These are phyloP conservation scores for Sebastes trivittatus DNA, from an alignment of 2,797 vertebrate species.

Conservation along the genomic window DNA sequence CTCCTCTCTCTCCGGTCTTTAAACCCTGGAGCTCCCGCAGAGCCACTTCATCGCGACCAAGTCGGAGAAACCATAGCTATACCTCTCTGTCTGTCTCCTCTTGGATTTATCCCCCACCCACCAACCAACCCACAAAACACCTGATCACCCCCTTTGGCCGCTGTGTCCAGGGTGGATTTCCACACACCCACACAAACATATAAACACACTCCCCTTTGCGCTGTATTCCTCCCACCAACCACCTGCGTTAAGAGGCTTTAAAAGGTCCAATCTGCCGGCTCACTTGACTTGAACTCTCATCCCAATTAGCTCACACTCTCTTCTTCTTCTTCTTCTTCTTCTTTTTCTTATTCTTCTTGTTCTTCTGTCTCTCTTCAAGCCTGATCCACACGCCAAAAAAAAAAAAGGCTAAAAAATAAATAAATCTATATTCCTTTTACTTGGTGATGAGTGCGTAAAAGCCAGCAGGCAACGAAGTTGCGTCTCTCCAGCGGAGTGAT, in stretches of 20 bases:
- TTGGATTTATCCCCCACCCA: constrained; percentile 20
- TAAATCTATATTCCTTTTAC: neutral
- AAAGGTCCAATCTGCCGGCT: constrained; percentile 79
- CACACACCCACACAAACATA: constrained; percentile 35
- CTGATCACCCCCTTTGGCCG: constrained; percentile 37
- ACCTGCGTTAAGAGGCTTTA: constrained; percentile 83
- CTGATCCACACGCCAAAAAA: constrained; percentile 1
- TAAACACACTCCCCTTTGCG: constrained; percentile 50
- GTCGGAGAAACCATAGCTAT: constrained; percentile 44
- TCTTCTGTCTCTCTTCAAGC: constrained; percentile 12
- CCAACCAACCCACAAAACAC: constrained; percentile 27
- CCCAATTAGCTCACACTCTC: constrained; percentile 74
- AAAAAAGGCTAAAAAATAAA: neutral
- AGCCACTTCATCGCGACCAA: constrained; percentile 68
- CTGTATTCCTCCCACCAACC: constrained; percentile 71
- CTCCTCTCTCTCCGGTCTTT: constrained; percentile 38
- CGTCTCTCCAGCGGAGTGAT: constrained; percentile 31
- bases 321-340: constrained; percentile 24
- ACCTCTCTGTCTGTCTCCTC: constrained; percentile 16
- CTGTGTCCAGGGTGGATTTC: constrained; percentile 61
- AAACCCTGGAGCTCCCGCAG: constrained; percentile 59
- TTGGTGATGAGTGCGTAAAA: neutral
- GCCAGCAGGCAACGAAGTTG: constrained; percentile 36
- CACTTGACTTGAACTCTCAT: constrained; percentile 83
- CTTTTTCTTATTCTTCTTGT: neutral